Base-by-base conservation (phyloP, 1,140 invertebrate genomes). In the Hylyphantes graminicola region DNA sequence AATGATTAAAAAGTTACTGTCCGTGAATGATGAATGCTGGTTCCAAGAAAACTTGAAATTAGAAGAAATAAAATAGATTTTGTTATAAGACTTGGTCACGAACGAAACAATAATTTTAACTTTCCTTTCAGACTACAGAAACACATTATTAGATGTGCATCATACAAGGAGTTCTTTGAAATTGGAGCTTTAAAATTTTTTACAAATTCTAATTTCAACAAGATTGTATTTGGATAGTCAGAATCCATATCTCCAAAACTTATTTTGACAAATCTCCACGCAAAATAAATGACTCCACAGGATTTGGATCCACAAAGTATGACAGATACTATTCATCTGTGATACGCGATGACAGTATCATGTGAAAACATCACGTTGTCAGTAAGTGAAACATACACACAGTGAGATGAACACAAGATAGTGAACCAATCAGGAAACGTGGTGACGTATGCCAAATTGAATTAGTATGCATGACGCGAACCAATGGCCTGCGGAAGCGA, bases 391-490 rank as follows among this genome's bases (percentile, higher is more conserved):
- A 75, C 61, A 64, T 61, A n/a, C 59, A 19, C 50, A 74, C 61
- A 61, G 15, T 10, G 61, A 64, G 75, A 76, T 76, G 73, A 63
- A 76, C 61, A 77, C 17, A 51, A 64, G 75, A 77, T 77, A 21
- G 50, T 17, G 74, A 11, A 35, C 75, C 75, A 77, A 77, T 77
- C 75, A 77, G 75, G 75, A 77, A 77, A 19, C 72, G 15, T 51
- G 75, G 48, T 77, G 75, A 77, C 75, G 75, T 77, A 65, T 77
- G 75, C 48, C 63, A 65, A 35, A 77, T 13, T 13, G n/a, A 21
- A 76, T 59, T 76, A 76, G 74, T 61, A 76, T 76, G 74, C 74
- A 68, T 68, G 65, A 68, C 65, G 65, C 65, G 17, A 50, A 19
- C 21, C 65, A 11, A 68, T 15, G 35, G n/a, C 53, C 72, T 57